phyloP scores from a whole-genome alignment of 2,888 invertebrate species.

The Nematopogon swammerdamellus region DNA sequence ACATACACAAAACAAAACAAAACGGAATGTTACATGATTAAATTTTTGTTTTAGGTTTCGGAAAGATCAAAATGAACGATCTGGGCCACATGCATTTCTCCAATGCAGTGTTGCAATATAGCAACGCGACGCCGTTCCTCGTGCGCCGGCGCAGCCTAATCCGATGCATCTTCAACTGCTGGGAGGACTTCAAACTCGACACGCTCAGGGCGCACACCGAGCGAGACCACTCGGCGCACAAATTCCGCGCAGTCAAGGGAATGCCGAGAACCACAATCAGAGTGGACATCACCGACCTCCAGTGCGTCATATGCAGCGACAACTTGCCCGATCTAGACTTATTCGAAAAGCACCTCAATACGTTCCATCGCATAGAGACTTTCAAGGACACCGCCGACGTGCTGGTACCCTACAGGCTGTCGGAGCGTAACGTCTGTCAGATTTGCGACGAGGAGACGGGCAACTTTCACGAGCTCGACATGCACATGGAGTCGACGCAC shows the following conservation, averaged over 20 bases:
- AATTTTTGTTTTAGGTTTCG: too few species aligned
- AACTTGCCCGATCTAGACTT: constrained; percentile 30
- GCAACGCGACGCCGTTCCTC: background rate
- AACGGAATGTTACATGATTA: too few species aligned
- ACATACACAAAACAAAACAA: too few species aligned
- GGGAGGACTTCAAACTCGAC: background rate
- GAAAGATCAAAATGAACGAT: too few species aligned
- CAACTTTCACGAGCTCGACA: background rate
- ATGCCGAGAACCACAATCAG: background rate
- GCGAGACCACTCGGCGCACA: background rate
- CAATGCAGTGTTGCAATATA: background rate
- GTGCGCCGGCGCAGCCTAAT: background rate
- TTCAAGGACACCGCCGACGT: background rate
- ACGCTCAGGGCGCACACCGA: background rate
- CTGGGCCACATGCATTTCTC: background rate
- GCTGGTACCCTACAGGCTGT: constrained; percentile 2
- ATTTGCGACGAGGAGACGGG: background rate
- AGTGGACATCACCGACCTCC: constrained; percentile 15
- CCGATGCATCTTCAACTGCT: background rate
- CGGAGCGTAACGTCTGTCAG: background rate
- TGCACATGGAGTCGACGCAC: background rate
- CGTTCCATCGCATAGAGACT: background rate
- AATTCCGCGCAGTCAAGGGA: background rate
- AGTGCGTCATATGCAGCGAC: constrained; percentile 41
- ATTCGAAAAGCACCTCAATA: background rate